phyloP scores from a whole-genome alignment of 2,797 vertebrate genomes.

The Peromyscus aztecus region DNA sequence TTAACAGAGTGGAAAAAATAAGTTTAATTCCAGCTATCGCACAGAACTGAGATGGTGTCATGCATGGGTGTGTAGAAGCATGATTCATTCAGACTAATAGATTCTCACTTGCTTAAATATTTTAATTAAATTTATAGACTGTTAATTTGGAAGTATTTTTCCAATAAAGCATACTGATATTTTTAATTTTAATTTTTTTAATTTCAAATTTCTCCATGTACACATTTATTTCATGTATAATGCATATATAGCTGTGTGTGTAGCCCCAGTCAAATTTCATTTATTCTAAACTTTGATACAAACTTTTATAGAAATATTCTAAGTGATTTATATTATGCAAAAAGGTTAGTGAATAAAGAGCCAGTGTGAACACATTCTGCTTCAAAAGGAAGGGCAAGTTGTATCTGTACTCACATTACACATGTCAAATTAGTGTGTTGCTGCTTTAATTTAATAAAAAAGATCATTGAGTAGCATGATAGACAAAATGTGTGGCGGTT shows the following conservation, averaged over 20 bases:
- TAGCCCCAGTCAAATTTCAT: neutral
- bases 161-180: neutral
- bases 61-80: neutral
- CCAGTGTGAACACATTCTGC: neutral
- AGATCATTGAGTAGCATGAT: neutral
- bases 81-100: neutral
- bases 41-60: neutral
- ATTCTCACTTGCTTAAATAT: neutral
- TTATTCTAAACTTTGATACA: neutral
- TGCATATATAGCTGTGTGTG: neutral
- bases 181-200: neutral
- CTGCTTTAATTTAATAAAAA: neutral
- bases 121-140: conserved; percentile 16
- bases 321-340: neutral
- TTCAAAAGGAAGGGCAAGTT: neutral
- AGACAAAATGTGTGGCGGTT: neutral
- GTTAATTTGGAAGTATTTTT: neutral
- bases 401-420: neutral
- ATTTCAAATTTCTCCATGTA: no score
- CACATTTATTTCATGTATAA: neutral
- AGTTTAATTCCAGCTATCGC: neutral
- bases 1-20: neutral
- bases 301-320: neutral
- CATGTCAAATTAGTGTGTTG: neutral
- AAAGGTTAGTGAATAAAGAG: neutral